Evolutionary conservation across 2,888 invertebrate species (phyloP).

Genomic region (Eupithecia abbreviata): DNA sequence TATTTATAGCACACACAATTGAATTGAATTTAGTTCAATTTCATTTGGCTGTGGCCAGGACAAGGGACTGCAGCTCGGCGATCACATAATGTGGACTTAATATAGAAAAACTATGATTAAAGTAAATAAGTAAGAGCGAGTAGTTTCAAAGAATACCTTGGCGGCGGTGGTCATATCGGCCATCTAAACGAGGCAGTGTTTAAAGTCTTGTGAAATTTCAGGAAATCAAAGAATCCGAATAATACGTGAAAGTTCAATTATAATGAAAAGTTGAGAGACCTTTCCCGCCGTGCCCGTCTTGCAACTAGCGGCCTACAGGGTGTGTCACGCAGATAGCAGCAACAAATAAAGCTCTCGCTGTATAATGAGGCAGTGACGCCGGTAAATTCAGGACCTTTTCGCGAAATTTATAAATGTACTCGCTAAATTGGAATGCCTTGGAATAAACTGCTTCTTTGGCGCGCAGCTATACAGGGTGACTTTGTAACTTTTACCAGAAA

Average conservation of each 20-base stretch:
- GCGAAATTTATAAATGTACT: conserved; percentile 4
- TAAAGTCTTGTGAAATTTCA: neutral
- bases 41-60: no score
- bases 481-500: neutral
- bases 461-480: neutral
- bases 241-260: neutral
- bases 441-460: conserved; percentile 8
- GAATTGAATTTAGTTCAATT: no score
- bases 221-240: neutral
- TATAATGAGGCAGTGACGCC: conserved; percentile 11
- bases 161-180: neutral
- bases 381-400: conserved; percentile 6
- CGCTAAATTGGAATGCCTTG: conserved; percentile 9
- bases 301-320: neutral
- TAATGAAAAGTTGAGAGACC: neutral
- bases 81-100: no score
- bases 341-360: neutral
- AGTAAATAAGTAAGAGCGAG: no score
- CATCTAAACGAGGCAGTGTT: neutral
- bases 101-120: no score
- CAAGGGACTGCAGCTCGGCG: no score
- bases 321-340: neutral
- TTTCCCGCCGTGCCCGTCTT: neutral
- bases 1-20: no score
- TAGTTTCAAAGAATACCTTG: no score